A percentile compares a stretch with the other conserved stretches of the same genome.
Conservation (phyloP, 1,140 invertebrate genomes). For the Meloidogyne exigua region DNA sequence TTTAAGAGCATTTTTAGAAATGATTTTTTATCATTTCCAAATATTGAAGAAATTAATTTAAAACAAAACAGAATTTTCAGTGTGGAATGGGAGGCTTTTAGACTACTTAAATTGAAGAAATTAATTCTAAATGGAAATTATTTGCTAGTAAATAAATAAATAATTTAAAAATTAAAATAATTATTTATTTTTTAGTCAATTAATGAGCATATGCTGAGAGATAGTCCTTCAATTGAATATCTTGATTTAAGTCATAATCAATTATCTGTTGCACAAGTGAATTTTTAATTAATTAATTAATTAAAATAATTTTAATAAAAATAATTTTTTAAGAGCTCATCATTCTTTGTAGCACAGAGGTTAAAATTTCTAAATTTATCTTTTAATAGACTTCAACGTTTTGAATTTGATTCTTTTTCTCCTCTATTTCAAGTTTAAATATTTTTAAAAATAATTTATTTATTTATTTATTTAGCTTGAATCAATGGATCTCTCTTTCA, state of each 20-base stretch:
- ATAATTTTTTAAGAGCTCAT: slow-evolving; percentile 33
- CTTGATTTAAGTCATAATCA: slow-evolving; percentile 48
- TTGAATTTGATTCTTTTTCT: slow-evolving; percentile 49
- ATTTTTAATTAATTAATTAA: too few species aligned
- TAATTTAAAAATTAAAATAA: neutral
- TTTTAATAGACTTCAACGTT: slow-evolving; percentile 41
- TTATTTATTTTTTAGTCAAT: slow-evolving; percentile 32
- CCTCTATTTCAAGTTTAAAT: slow-evolving; percentile 41
- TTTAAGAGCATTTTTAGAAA: slow-evolving; percentile 36
- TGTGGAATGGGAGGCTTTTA: slow-evolving; percentile 53
- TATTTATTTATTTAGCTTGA: slow-evolving; percentile 40
- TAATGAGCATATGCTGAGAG: slow-evolving; percentile 48
- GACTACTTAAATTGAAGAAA: slow-evolving; percentile 40
- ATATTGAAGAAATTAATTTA: slow-evolving; percentile 49
- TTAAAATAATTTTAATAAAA: too few species aligned
- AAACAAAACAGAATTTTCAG: slow-evolving; percentile 39
- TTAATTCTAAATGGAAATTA: slow-evolving; percentile 39
- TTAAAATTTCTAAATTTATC: slow-evolving; percentile 38
- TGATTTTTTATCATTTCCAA: slow-evolving; percentile 40
- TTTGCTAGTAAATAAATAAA: slow-evolving; percentile 32
- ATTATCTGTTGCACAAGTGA: slow-evolving; percentile 32
- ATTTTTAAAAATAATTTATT: slow-evolving; percentile 4
- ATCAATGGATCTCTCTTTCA: slow-evolving; percentile 45
- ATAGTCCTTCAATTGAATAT: slow-evolving; percentile 44
- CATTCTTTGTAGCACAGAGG: slow-evolving; percentile 45